These are phyloP conservation scores for Trissonchulus sp. DNA, from an alignment of 2,888 invertebrate species.

Conservation along the genomic window DNA sequence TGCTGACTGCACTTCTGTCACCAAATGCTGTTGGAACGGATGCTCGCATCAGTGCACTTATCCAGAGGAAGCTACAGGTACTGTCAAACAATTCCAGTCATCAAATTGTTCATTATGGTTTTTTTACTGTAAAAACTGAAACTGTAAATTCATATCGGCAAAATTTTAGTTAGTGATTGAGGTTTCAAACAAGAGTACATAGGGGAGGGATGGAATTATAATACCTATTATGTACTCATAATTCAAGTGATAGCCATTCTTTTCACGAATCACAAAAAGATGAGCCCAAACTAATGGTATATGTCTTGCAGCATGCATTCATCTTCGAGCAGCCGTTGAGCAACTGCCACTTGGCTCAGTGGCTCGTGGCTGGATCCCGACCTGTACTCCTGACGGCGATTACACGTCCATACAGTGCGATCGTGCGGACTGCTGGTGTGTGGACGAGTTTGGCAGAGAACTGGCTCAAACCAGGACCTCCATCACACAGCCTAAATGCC, in stretches of 20 bases:
- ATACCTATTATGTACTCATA: too few relatives aligned
- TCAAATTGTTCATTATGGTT: too few relatives aligned
- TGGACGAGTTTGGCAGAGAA: neutral
- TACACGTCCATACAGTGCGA: conserved; percentile 5
- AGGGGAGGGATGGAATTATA: too few relatives aligned
- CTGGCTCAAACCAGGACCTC: conserved; percentile 2
- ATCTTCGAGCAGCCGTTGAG: conserved; percentile 16
- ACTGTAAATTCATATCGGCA: too few relatives aligned
- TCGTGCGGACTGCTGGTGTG: conserved; percentile 19
- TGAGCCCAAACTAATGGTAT: too few relatives aligned
- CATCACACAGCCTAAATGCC: conserved; percentile 6
- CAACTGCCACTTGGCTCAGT: neutral
- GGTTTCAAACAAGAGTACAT: too few relatives aligned
- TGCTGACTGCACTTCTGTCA: conserved; percentile 6
- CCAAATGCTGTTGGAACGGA: conserved; percentile 19
- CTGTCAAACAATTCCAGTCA: too few relatives aligned
- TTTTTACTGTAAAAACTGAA: too few relatives aligned
- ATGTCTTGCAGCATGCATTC: conserved; percentile 8
- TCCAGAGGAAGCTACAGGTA: conserved; percentile 17
- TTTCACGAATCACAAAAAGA: too few relatives aligned
- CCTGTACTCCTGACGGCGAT: conserved; percentile 7
- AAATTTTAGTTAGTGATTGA: too few relatives aligned
- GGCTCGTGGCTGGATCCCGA: conserved; percentile 19
- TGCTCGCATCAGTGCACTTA: neutral
- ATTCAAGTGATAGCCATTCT: too few relatives aligned